Evolutionary conservation across 2,888 invertebrate species (phyloP).

Genomic region (Trichopria drosophilae): DNA sequence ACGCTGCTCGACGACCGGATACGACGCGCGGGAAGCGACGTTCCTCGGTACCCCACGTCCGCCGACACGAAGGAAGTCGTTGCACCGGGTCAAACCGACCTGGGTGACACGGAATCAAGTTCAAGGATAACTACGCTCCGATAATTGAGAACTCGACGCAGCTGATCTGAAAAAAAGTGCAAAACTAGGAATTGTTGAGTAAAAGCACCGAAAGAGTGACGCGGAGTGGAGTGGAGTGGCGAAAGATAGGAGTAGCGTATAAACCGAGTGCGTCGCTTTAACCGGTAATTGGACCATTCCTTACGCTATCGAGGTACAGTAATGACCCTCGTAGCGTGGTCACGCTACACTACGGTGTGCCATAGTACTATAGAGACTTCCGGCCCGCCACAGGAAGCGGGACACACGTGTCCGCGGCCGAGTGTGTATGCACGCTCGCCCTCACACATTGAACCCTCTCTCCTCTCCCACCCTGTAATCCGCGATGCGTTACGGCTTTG

Average conservation of each 20-base stretch:
- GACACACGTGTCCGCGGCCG: slow-evolving; percentile 54
- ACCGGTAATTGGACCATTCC: slow-evolving; percentile 50
- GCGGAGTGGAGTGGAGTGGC: slow-evolving; percentile 7
- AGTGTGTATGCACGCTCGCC: slow-evolving; percentile 50
- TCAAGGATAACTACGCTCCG: slow-evolving; percentile 4
- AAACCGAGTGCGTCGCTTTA: slow-evolving; percentile 32
- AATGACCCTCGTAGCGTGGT: slow-evolving; percentile 53
- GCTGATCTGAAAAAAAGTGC: slow-evolving; percentile 6
- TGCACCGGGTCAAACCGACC: no score
- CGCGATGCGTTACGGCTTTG: neutral
- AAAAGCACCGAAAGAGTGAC: slow-evolving; percentile 13
- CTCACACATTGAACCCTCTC: no score
- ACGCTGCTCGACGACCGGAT: slow-evolving; percentile 45
- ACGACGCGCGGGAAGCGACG: slow-evolving; percentile 38
- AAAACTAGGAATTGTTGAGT: neutral
- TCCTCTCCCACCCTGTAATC: no score
- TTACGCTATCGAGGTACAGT: slow-evolving; percentile 50
- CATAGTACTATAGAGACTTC: slow-evolving; percentile 55
- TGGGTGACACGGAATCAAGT: slow-evolving; percentile 3
- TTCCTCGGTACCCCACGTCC: slow-evolving; percentile 3
- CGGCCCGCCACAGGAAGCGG: slow-evolving; percentile 55
- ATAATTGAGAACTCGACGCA: neutral
- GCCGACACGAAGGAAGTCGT: no score
- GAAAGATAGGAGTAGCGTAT: neutral
- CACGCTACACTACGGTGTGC: slow-evolving; percentile 49